Percentiles rank a stretch among this genome's conserved stretches.
These are phyloP conservation scores for Patella pellucida DNA, from an alignment of 2,888 invertebrate species.

Conservation along the genomic window DNA sequence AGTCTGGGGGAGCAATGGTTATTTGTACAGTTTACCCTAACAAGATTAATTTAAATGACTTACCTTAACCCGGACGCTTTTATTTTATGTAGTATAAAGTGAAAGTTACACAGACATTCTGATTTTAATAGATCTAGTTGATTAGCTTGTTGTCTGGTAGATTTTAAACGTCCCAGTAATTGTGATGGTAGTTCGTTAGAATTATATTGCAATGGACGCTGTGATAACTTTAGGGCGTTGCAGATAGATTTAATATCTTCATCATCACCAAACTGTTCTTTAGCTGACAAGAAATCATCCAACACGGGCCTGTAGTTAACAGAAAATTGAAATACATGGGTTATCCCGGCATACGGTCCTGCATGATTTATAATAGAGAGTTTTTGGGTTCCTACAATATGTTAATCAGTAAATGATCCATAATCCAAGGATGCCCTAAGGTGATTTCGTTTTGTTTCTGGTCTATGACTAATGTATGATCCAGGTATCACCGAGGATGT, in stretches of 20 bases:
- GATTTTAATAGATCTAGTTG: slow-evolving; percentile 46
- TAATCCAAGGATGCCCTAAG: too few relatives aligned
- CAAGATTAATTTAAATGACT: neutral
- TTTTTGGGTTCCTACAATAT: too few relatives aligned
- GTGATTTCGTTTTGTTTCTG: too few relatives aligned
- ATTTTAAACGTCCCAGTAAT: slow-evolving; percentile 42
- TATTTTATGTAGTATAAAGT: slow-evolving; percentile 56
- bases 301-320: slow-evolving; percentile 50
- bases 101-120: slow-evolving; percentile 59
- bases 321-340: too few relatives aligned
- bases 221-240: slow-evolving; percentile 51
- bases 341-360: too few relatives aligned
- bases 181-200: slow-evolving; percentile 41
- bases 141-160: slow-evolving; percentile 50
- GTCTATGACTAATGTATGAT: too few relatives aligned
- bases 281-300: slow-evolving; percentile 45
- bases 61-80: slow-evolving; percentile 52
- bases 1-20: too few relatives aligned
- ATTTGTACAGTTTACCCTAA: too few relatives aligned
- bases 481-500: too few relatives aligned
- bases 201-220: slow-evolving; percentile 46
- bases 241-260: slow-evolving; percentile 35
- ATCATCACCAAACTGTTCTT: slow-evolving; percentile 40
- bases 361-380: too few relatives aligned
- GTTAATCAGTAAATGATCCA: too few relatives aligned